phyloP scores from a whole-genome alignment of 2,888 invertebrate genomes.

The Halictus quadricinctus region DNA sequence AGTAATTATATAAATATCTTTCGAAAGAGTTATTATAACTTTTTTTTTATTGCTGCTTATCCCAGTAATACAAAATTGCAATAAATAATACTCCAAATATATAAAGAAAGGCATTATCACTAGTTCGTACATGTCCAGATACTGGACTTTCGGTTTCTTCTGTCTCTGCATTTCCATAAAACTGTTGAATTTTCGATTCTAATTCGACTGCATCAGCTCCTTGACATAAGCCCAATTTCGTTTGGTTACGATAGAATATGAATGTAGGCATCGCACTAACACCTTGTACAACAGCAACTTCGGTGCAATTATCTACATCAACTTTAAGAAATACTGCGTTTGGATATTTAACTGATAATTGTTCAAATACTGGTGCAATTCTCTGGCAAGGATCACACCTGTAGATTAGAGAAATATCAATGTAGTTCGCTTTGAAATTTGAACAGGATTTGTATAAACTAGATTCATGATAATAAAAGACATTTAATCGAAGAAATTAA shows the following conservation, averaged over 20 bases:
- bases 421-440: neutral
- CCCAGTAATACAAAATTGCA: constrained; percentile 76
- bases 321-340: constrained; percentile 96
- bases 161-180: constrained; percentile 87
- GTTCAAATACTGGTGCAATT: constrained; percentile 96
- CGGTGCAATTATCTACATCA: constrained; percentile 96
- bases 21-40: constrained; percentile 50
- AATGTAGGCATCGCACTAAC: constrained; percentile 99
- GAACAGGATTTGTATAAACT: neutral
- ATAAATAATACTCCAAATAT: constrained; percentile 77
- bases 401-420: constrained; percentile 46
- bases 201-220: constrained; percentile 93
- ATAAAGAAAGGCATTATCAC: constrained; percentile 76
- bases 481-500: neutral
- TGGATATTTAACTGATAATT: constrained; percentile 93
- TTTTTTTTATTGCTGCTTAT: constrained; percentile 69
- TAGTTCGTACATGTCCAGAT: constrained; percentile 89
- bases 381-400: constrained; percentile 99
- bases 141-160: constrained; percentile 87
- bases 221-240: constrained; percentile 92
- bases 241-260: constrained; percentile 94
- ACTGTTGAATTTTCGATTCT: constrained; percentile 95
- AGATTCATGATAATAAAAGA: neutral
- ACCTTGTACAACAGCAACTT: constrained; percentile 93
- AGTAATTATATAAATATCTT: constrained; percentile 46